Base-by-base conservation (phyloP, 2,797 vertebrate species). In the Botia kubotai region DNA sequence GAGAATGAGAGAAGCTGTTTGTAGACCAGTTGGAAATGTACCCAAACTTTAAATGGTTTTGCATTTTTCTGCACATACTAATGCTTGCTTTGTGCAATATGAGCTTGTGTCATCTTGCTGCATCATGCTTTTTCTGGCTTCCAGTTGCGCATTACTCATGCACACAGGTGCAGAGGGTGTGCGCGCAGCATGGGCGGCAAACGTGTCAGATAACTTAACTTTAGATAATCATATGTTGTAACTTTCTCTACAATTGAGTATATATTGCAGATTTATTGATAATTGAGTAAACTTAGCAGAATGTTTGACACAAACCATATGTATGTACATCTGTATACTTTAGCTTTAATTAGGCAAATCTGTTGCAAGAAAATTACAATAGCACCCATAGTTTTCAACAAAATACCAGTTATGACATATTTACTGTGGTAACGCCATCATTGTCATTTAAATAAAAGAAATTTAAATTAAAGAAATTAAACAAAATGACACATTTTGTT, bases 31-130 rank as follows among this genome's bases (percentile, higher is more conserved):
- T 19, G 77, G 5, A 50, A 70, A 71, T 21, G 13, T 6, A 36
- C 57, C 26, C 53, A 65, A 50, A 39, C 62, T 19, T 66, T 50
- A 36, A 69, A 80, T 57, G 26, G 58, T 81, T 68, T 72, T 12
- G 46, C 19, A 53, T 75, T 72, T 81, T 72, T 75, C 12, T 84
- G 81, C 81, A 77, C 87, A 87, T 89, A 89, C 89, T 91, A 89
- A 72, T 85, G 83, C 89, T 86, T 90, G 81, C 85, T 90, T 91
- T 91, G 89, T 82, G 90, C 88, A 84, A 78, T 69, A 91, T 92
- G 91, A 93, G 86, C 91, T 92, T 89, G 93, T 91, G 81, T 83
- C 71, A 86, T 88, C 86, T 89, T 90, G 90, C 89, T 91, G 90
- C 90, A 91, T 92, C 92, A 87, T 75, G 89, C 89, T 90, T 87